Base-by-base conservation (phyloP, 2,797 vertebrate genomes). In the Dendrocincla tyrannina region DNA sequence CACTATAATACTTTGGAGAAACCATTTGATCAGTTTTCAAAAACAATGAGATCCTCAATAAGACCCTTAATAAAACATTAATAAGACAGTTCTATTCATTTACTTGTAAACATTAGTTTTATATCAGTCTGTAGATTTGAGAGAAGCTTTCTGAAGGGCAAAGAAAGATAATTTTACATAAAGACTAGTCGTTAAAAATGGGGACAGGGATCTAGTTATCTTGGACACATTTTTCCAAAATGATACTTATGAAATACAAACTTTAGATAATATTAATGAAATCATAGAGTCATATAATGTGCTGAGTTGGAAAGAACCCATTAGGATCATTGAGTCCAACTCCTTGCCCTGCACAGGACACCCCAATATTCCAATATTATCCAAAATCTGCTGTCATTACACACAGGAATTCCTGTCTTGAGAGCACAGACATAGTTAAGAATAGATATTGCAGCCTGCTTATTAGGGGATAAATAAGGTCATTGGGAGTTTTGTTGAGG, bases 401-500 rank as follows among this genome's bases (percentile, higher is more conserved):
- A 72, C 20, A 78, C 46, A 75, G 62, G 66, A 95, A 93, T 91
- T 93, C 50, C 73, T 90, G 44, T 49, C 60, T 80, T 88, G 20
- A 59, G 30, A 95, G 17, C 10, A 42, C 53, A 85, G 27, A 11
- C 24, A 72, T 25, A 59, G 46, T 88, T 89, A 88, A 91, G 62
- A 92, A 88, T 76, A 91, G 70, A 76, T 78, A 64, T 35, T 52
- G 60, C 28, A 85, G 13, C 6, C 52, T 58, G 11, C 15, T 84
- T 91, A 78, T 88, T 80, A 73, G 93, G 27, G 24, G 22, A 89
- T 83, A 80, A 76, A 81, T 91, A 91, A 92, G n/a, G 88, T 86
- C 89, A 63, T 32, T 78, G 46, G n/a, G 76, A 90, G 52, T 50
- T 90, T 63, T 94, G 32, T 27, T 68, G 59, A 79, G 66, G 42